A percentile compares a stretch with the other conserved stretches of the same genome.
These are phyloP conservation scores for Atractosteus spatula DNA, from an alignment of 2,113 vertebrate species.

Conservation along the genomic window DNA sequence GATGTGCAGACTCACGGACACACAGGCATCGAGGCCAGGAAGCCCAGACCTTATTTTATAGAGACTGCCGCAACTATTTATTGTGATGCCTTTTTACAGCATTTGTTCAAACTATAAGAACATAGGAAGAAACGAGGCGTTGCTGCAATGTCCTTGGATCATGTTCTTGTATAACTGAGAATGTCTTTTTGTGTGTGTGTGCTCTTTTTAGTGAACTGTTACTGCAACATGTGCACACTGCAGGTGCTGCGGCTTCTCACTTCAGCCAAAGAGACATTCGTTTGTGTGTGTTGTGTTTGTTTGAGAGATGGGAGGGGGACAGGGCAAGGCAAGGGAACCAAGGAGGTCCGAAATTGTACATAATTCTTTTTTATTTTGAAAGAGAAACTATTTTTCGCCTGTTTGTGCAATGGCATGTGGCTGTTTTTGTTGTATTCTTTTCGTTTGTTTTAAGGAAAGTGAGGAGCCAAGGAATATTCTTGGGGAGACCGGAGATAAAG, in stretches of 20 bases:
- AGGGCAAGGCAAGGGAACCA: constrained; percentile 29
- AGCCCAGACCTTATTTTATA: constrained; percentile 37
- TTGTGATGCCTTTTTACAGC: constrained; percentile 87
- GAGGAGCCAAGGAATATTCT: not conserved
- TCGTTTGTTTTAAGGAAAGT: constrained; percentile 30
- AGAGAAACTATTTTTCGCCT: constrained; percentile 53
- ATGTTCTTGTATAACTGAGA: constrained; percentile 11
- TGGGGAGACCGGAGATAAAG: no score
- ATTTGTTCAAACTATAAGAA: constrained; percentile 39
- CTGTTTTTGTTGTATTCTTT: constrained; percentile 42
- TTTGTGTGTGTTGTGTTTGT: constrained; percentile 30
- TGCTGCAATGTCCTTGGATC: not conserved
- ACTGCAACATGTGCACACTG: constrained; percentile 35
- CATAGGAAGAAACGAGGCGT: not conserved
- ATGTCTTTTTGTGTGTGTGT: constrained; percentile 34
- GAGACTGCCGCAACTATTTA: constrained; percentile 89
- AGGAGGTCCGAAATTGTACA: constrained; percentile 56
- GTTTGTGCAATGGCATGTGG: constrained; percentile 61
- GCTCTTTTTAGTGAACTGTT: constrained; percentile 33
- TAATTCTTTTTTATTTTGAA: constrained; percentile 47
- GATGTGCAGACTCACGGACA: constrained; percentile 36
- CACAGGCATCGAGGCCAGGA: constrained; percentile 13
- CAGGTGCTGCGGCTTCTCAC: constrained; percentile 60
- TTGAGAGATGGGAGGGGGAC: constrained; percentile 36
- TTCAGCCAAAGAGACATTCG: constrained; percentile 68